Evolutionary conservation across 2,888 invertebrate genomes (phyloP).

Genomic region (Autographa gamma): DNA sequence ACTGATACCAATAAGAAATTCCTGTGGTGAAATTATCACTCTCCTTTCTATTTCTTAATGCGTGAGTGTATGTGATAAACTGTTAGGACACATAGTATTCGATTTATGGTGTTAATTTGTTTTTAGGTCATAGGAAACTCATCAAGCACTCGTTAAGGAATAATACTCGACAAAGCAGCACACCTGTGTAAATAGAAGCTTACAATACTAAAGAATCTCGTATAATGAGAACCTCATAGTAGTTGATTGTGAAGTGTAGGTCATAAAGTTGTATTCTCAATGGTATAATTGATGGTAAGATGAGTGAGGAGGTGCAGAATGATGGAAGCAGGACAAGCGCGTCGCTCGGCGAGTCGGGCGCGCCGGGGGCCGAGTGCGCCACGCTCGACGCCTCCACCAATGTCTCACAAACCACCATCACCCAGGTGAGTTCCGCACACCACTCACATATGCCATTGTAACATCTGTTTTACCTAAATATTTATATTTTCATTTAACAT

Average conservation of each 20-base stretch:
- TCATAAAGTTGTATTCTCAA: conserved; percentile 63
- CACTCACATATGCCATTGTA: background rate
- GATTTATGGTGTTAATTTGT: conserved; percentile 39
- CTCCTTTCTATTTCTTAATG: conserved; percentile 55
- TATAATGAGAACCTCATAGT: conserved; percentile 77
- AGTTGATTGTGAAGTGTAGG: conserved; percentile 58
- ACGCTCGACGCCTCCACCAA: conserved; percentile 70
- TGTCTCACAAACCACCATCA: conserved; percentile 72
- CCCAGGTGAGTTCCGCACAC: conserved; percentile 64
- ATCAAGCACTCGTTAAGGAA: conserved; percentile 33
- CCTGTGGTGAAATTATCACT: conserved; percentile 59
- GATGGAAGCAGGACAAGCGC: conserved; percentile 76
- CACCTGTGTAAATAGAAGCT: conserved; percentile 69
- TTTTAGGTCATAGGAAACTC: conserved; percentile 58
- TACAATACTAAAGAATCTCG: conserved; percentile 55
- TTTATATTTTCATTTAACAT: too few species aligned
- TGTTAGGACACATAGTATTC: conserved; percentile 37
- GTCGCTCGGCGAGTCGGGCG: conserved; percentile 61
- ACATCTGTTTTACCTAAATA: background rate
- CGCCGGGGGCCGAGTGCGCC: conserved; percentile 47
- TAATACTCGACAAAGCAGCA: conserved; percentile 42
- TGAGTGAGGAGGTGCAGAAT: conserved; percentile 85
- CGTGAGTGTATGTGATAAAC: conserved; percentile 25
- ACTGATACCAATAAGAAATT: conserved; percentile 61
- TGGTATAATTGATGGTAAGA: conserved; percentile 77